These are phyloP conservation scores for Eleginops maclovinus DNA, from an alignment of 2,113 vertebrate genomes.

Conservation along the genomic window DNA sequence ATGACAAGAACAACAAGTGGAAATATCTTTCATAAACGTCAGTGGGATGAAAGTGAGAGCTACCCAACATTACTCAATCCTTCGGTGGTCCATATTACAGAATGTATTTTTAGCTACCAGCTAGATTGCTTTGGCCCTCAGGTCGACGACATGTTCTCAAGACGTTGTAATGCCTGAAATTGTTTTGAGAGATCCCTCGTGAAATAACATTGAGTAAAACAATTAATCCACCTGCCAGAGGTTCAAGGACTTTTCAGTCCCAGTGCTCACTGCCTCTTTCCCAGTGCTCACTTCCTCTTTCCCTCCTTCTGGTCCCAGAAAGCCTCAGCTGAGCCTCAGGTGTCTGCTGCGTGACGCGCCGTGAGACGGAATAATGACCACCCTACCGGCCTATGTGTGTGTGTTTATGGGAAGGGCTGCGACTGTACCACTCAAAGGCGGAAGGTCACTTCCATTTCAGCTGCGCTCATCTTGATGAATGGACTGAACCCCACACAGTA, in stretches of 20 bases:
- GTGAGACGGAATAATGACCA: slow-evolving; percentile 37
- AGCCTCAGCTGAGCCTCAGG: slow-evolving; percentile 43
- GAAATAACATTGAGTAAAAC: slow-evolving; percentile 81
- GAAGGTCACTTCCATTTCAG: slow-evolving; percentile 61
- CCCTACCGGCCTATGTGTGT: slow-evolving; percentile 27
- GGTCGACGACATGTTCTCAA: slow-evolving; percentile 71
- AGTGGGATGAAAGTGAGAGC: slow-evolving; percentile 49
- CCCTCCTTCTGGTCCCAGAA: slow-evolving; percentile 57
- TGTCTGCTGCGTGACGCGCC: slow-evolving; percentile 37
- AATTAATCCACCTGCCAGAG: slow-evolving; percentile 81
- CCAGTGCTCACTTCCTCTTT: no score
- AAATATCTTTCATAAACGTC: slow-evolving; percentile 58
- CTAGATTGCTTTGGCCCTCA: slow-evolving; percentile 78
- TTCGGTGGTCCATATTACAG: slow-evolving; percentile 71
- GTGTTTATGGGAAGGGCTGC: not conserved
- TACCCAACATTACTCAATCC: slow-evolving; percentile 55
- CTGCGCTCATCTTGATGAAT: slow-evolving; percentile 69
- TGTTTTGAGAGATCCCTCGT: slow-evolving; percentile 79
- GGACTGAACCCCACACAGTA: slow-evolving; percentile 49
- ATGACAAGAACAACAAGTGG: slow-evolving; percentile 53
- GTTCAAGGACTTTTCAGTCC: slow-evolving; percentile 73
- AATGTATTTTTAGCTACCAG: slow-evolving; percentile 81
- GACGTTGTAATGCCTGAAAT: slow-evolving; percentile 76
- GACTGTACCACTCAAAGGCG: slow-evolving; percentile 18
- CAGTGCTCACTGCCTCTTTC: slow-evolving; percentile 60